Evolutionary conservation across 2,797 vertebrate species (phyloP), one percentile per base, ranked within the genome.

Genomic region (Sebastolobus altivelis): DNA sequence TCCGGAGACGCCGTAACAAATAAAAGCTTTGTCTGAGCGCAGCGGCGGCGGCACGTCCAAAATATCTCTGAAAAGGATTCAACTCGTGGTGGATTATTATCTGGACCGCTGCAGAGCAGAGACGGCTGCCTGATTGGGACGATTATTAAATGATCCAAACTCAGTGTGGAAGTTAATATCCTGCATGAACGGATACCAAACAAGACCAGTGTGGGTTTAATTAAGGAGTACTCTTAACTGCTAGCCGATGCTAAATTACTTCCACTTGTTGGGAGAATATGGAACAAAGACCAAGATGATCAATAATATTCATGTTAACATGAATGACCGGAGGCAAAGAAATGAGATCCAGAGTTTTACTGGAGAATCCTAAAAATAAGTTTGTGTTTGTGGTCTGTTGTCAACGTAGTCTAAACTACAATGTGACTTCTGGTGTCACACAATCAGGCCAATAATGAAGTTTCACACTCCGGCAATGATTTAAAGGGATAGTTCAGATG

Each of bases 11-110:
- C 37, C 25, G 69, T 0, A 78, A 89, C 79, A 88, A 80, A 69
- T 35, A 12, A 49, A 20, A 85, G 81, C 81, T 85, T 86, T 89
- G 87, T 89, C 71, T 75, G 74, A 86, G 66, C 5, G 8, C 55
- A 55, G 68, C 67, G 0, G 43, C 43, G 40, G 37, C 38, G 38
- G 38, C 38, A 75, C 54, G 25, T 77, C 77, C 72, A 80, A 37
- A 55, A 56, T n/a, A 43, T 60, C 65, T 52, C 7, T 56, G 65
- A 73, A 60, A 46, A 16, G 46, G 61, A 38, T 72, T 84, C 67
- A 80, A 6, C 55, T 43, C 77, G 46, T 29, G 13, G 13, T 11
- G 56, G 82, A 73, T 77, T 70, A 79, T 82, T 83, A 75, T 81
- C 71, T 80, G n/a, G 10, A 69, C 27, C 20, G 65, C 58, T 77